Conservation (phyloP, 2,888 invertebrate species). For the Zygothrica quintamaculata region DNA sequence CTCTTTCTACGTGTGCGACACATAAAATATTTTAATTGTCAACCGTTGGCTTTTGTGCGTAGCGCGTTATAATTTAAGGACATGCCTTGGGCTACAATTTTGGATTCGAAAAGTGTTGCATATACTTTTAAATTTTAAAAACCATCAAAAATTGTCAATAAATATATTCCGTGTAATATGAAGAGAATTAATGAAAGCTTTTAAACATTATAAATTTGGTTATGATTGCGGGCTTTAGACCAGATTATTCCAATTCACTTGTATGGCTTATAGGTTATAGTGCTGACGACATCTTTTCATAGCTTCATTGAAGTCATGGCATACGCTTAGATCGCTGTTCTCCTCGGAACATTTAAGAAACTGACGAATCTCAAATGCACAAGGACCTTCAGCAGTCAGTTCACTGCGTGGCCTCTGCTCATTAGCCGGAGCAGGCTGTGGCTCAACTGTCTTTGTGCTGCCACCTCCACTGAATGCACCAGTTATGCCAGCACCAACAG, state of each 20-base stretch:
- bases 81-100: conserved; percentile 10
- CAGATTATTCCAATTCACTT: too few species aligned
- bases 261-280: conserved; percentile 52
- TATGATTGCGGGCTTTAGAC: too few species aligned
- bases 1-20: conserved; percentile 30
- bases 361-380: conserved; percentile 58
- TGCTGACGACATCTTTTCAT: conserved; percentile 60
- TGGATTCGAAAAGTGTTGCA: not conserved
- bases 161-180: too few species aligned
- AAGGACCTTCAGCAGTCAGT: conserved; percentile 62
- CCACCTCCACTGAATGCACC: conserved; percentile 59
- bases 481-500: conserved; percentile 67
- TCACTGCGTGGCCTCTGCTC: conserved; percentile 30
- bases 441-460: conserved; percentile 7
- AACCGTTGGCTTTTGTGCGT: conserved; percentile 11
- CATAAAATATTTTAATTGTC: conserved; percentile 64
- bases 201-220: too few species aligned
- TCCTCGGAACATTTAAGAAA: conserved; percentile 70
- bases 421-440: not conserved
- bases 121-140: too few species aligned
- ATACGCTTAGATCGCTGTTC: conserved; percentile 56
- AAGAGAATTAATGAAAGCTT: too few species aligned
- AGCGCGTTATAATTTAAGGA: conserved; percentile 5
- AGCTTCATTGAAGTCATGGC: conserved; percentile 64
- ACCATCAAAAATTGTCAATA: too few species aligned